phyloP scores from a whole-genome alignment of 2,113 vertebrate genomes.

The Synchiropus splendidus region DNA sequence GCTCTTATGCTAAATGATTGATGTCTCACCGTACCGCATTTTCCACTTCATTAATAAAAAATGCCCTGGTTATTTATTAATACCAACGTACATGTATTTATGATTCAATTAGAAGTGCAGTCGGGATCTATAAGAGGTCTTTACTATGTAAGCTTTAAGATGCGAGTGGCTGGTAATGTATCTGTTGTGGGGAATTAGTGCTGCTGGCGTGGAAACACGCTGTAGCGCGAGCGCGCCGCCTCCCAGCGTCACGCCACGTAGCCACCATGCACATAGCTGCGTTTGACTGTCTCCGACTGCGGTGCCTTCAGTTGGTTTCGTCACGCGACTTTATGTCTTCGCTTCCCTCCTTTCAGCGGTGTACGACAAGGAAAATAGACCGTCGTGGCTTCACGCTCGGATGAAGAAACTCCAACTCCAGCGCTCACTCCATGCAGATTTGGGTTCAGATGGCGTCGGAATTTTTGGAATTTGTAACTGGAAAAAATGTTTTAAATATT shows the following conservation, averaged over 20 bases:
- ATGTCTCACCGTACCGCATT: slow-evolving; percentile 61
- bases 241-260: background rate
- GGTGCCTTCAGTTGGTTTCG: no score
- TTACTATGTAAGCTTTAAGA: slow-evolving; percentile 36
- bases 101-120: slow-evolving; percentile 61
- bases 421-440: no score
- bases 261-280: no score
- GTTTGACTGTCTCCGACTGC: no score
- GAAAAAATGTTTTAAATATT: no score
- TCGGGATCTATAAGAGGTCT: slow-evolving; percentile 41
- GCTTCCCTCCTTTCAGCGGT: no score
- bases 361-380: no score
- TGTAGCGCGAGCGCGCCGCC: background rate
- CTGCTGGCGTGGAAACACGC: slow-evolving; percentile 14
- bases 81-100: slow-evolving; percentile 65
- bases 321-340: no score
- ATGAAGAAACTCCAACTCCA: no score
- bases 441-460: no score
- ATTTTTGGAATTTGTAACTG: no score
- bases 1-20: slow-evolving; percentile 67
- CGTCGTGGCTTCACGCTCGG: no score
- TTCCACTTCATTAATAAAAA: slow-evolving; percentile 71
- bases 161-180: slow-evolving; percentile 43
- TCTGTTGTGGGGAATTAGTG: slow-evolving; percentile 15
- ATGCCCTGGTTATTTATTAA: slow-evolving; percentile 67